Conservation (phyloP, 1,140 invertebrate genomes). For the Drosophila murphyi region DNA sequence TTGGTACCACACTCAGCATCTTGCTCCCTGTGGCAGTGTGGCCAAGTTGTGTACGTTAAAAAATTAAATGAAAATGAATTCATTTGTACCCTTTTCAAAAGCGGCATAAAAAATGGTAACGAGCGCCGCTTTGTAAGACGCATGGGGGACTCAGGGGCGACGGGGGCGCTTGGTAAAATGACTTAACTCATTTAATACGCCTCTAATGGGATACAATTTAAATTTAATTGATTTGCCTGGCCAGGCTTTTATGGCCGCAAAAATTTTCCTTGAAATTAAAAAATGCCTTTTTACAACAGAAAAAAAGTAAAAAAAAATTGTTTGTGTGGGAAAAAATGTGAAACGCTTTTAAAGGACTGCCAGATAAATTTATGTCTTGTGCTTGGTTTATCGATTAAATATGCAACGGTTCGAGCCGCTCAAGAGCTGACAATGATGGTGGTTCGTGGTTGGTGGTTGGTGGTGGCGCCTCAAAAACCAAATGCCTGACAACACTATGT, state of each 20-base stretch:
- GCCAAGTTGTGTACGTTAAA: conserved; percentile 68
- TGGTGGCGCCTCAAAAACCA: conserved; percentile 50
- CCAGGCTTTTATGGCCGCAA: conserved; percentile 75
- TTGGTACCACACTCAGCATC: background rate
- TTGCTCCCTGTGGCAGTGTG: background rate
- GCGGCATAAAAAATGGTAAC: conserved; percentile 68
- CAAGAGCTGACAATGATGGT: conserved; percentile 25
- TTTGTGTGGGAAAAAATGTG: conserved; percentile 25
- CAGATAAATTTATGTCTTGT: conserved; percentile 78
- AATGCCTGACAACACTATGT: conserved; percentile 71
- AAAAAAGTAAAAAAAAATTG: background rate
- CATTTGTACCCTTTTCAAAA: conserved; percentile 81
- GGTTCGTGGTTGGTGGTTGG: background rate
- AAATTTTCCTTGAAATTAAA: conserved; percentile 77
- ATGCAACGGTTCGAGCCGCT: conserved; percentile 51
- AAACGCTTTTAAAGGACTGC: conserved; percentile 59
- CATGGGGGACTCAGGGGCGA: conserved; percentile 11
- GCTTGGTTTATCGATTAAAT: conserved; percentile 77
- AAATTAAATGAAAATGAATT: conserved; percentile 80
- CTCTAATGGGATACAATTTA: conserved; percentile 83
- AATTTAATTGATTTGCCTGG: conserved; percentile 81
- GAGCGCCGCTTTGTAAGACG: conserved; percentile 57
- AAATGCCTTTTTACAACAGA: conserved; percentile 50
- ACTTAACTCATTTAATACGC: conserved; percentile 82
- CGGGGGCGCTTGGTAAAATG: conserved; percentile 58